Evolutionary conservation across 2,888 invertebrate genomes (phyloP).

Genomic region (Hypena proboscidalis): DNA sequence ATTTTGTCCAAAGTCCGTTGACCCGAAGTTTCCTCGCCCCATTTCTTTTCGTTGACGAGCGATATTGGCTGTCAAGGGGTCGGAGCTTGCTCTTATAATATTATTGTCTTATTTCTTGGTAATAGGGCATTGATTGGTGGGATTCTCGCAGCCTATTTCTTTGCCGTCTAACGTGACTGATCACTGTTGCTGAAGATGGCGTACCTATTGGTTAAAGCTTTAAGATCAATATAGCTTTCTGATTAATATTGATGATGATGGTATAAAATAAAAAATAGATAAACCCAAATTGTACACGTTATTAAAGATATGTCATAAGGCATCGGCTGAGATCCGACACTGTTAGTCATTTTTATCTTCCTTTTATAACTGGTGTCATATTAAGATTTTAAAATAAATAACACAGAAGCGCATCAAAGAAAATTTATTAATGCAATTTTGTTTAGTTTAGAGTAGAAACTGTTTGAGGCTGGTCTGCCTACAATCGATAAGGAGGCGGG

Average conservation of each 20-base stretch:
- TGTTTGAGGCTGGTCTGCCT: constrained; percentile 28
- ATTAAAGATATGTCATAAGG: no score
- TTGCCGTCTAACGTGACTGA: background rate
- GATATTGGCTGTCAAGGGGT: constrained; percentile 26
- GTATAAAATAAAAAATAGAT: no score
- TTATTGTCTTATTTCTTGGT: constrained; percentile 24
- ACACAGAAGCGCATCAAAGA: background rate
- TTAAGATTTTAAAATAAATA: constrained; percentile 1
- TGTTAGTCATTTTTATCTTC: no score
- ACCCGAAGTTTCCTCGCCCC: constrained; percentile 27
- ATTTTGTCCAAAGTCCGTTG: constrained; percentile 27
- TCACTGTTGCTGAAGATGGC: no score
- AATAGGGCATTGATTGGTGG: constrained; percentile 4
- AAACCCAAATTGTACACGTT: no score
- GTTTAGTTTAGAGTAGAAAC: constrained; percentile 30
- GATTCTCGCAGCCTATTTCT: constrained; percentile 4
- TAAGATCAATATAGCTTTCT: no score
- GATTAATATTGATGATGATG: no score
- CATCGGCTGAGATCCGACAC: no score
- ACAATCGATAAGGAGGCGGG: constrained; percentile 39
- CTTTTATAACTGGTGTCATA: no score
- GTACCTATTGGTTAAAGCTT: no score
- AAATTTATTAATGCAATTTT: constrained; percentile 28
- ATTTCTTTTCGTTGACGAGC: constrained; percentile 35
- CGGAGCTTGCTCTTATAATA: constrained; percentile 18